These are phyloP conservation scores for Amphiprion percula DNA, from an alignment of 2,113 vertebrate species.

Conservation along the genomic window DNA sequence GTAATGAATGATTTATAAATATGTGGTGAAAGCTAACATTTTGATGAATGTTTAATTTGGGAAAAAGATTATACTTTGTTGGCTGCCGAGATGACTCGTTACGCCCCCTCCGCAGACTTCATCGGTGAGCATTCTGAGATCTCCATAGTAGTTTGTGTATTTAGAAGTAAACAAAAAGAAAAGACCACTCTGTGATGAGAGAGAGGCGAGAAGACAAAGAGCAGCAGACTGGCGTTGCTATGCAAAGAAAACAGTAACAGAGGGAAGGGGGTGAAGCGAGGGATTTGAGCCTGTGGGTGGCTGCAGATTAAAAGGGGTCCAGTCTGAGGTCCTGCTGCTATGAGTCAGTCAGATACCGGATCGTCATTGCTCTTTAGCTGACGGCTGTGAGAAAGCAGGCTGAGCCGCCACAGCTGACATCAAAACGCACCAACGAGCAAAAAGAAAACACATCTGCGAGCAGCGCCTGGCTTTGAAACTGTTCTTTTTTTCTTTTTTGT, in stretches of 20 bases:
- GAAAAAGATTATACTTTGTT: neutral
- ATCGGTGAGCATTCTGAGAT: slow-evolving; percentile 24
- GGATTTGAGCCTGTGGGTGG: slow-evolving; percentile 64
- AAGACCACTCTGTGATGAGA: slow-evolving; percentile 1
- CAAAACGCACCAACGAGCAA: slow-evolving; percentile 23
- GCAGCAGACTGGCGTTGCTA: slow-evolving; percentile 36
- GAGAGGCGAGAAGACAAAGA: slow-evolving; percentile 29
- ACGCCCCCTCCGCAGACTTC: slow-evolving; percentile 3
- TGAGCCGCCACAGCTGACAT: slow-evolving; percentile 46
- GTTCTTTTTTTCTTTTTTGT: neutral
- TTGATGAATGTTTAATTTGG: neutral
- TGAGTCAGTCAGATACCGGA: slow-evolving; percentile 61
- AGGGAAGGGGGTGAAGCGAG: neutral
- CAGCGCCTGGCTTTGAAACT: neutral
- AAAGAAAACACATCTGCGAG: slow-evolving; percentile 59
- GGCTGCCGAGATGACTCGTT: neutral
- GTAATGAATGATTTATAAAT: slow-evolving; percentile 1
- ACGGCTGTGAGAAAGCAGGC: slow-evolving; percentile 44
- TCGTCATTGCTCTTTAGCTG: slow-evolving; percentile 26
- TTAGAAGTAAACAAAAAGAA: slow-evolving; percentile 45
- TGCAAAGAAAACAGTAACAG: slow-evolving; percentile 59
- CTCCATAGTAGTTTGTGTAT: slow-evolving; percentile 60
- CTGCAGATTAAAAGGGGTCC: slow-evolving; percentile 52
- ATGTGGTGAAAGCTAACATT: neutral
- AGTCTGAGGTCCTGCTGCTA: slow-evolving; percentile 24